Conservation (phyloP, 35 echinoderm and acorn worm species). For the Chiridota heheva region DNA sequence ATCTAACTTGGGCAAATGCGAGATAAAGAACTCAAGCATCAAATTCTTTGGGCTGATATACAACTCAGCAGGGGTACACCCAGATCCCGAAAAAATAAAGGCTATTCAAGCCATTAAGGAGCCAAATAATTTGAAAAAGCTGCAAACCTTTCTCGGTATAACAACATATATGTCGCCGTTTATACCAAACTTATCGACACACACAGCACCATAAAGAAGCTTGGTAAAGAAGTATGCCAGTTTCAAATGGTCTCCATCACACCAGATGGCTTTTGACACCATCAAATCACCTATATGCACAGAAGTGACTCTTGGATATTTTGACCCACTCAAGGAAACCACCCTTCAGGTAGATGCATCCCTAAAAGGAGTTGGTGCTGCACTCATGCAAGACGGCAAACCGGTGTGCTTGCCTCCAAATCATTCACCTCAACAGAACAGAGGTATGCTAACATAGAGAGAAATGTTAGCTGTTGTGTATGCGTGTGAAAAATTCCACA, state of each 20-base stretch:
- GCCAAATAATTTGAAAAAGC: background rate
- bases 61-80: conserved; percentile 23
- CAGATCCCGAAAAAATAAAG: conserved; percentile 40
- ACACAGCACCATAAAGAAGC: background rate
- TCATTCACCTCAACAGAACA: conserved; percentile 38
- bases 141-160: conserved; percentile 30
- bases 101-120: conserved; percentile 15
- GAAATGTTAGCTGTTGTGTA: conserved; percentile 55
- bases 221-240: background rate
- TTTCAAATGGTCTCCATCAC: conserved; percentile 5
- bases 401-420: conserved; percentile 51
- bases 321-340: conserved; percentile 43
- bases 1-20: conserved; percentile 48
- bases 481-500: conserved; percentile 61
- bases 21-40: conserved; percentile 33
- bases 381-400: conserved; percentile 26
- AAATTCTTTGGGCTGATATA: conserved; percentile 50
- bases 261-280: conserved; percentile 38
- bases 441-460: conserved; percentile 52
- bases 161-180: conserved; percentile 28
- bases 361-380: conserved; percentile 41
- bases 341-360: conserved; percentile 46
- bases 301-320: conserved; percentile 32
- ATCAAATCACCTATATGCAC: conserved; percentile 24
- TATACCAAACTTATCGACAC: background rate